Evolutionary conservation across 2,797 vertebrate genomes (phyloP).

Genomic region (Clarias platycephalus): DNA sequence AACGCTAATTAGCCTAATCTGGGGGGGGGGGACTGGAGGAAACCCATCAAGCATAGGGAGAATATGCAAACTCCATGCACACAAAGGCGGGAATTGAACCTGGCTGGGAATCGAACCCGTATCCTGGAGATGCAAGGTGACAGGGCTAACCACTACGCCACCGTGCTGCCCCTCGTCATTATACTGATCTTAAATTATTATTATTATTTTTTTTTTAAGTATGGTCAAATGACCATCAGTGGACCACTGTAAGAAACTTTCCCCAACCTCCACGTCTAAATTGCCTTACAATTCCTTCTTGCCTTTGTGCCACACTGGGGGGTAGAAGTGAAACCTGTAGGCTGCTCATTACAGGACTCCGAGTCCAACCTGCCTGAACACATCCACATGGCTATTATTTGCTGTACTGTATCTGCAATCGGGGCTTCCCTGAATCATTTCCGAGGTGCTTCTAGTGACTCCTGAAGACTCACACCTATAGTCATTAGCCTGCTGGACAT

Average conservation of each 20-base stretch:
- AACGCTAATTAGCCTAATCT: no score
- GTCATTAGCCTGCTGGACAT: constrained; percentile 36
- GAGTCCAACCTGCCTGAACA: constrained; percentile 31
- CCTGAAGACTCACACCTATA: constrained; percentile 25
- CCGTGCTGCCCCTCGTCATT: not conserved
- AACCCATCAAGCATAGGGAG: no score
- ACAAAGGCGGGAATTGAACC: no score
- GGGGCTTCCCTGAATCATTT: constrained; percentile 12
- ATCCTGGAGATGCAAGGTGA: no score
- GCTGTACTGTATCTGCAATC: constrained; percentile 42
- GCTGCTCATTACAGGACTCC: constrained; percentile 2
- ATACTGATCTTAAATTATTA: not conserved
- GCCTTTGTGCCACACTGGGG: not conserved
- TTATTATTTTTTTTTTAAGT: no score
- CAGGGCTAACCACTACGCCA: no score
- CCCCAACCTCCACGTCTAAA: not conserved
- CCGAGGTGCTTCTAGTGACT: constrained; percentile 34
- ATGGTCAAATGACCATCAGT: not conserved
- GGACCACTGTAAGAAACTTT: constrained; percentile 16
- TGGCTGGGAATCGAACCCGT: no score
- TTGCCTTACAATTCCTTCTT: not conserved
- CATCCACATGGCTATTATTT: constrained; percentile 25
- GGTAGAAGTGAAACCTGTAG: not conserved
- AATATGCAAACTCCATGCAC: no score
- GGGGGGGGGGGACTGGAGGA: no score